phyloP scores from a whole-genome alignment of 2,888 invertebrate genomes.

The Chalcosyrphus nemorum region DNA sequence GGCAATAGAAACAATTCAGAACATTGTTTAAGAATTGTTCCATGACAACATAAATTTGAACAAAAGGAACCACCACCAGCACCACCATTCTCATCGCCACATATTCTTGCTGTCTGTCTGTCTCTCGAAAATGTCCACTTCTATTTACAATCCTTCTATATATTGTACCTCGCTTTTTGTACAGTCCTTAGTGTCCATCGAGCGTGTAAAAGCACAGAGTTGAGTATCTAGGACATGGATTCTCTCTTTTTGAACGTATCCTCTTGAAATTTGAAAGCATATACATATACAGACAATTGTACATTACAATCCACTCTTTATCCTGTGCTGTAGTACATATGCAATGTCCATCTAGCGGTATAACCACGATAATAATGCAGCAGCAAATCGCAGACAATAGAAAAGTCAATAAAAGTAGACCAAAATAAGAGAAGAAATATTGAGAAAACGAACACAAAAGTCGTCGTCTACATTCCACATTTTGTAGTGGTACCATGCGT shows the following conservation, averaged over 20 bases:
- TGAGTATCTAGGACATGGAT: constrained; percentile 56
- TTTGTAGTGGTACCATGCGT: constrained; percentile 13
- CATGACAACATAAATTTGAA: constrained; percentile 47
- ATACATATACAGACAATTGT: constrained; percentile 51
- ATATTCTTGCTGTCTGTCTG: constrained; percentile 6
- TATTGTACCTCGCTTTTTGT: constrained; percentile 9
- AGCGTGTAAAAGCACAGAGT: constrained; percentile 50
- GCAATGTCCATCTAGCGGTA: constrained; percentile 22
- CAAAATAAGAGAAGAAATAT: constrained; percentile 25
- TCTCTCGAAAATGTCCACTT: constrained; percentile 37
- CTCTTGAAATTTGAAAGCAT: constrained; percentile 13
- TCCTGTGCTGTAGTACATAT: not conserved
- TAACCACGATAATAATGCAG: constrained; percentile 62
- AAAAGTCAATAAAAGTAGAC: constrained; percentile 69
- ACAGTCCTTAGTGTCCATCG: constrained; percentile 12
- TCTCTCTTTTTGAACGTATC: constrained; percentile 50
- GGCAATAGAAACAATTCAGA: constrained; percentile 43
- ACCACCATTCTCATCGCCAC: constrained; percentile 9
- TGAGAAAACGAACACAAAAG: constrained; percentile 49
- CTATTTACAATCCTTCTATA: constrained; percentile 20
- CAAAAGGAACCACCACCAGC: constrained; percentile 27
- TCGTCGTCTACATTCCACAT: constrained; percentile 46
- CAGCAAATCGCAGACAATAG: constrained; percentile 73
- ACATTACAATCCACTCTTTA: constrained; percentile 55
- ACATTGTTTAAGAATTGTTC: constrained; percentile 42